Conservation (phyloP, 2,888 invertebrate genomes). For the Tribolium freemani region DNA sequence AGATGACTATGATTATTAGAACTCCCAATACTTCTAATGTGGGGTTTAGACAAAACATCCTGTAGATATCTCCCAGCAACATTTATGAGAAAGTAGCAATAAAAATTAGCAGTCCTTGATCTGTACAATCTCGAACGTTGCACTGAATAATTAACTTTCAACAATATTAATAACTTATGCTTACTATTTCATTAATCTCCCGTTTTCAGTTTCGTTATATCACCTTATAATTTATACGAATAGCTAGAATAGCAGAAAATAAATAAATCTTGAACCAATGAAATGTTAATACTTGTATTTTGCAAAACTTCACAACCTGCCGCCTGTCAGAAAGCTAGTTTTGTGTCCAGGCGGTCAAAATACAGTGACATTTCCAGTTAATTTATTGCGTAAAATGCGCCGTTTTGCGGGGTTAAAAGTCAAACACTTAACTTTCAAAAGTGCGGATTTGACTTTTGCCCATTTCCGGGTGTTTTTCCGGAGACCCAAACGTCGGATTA, state of each 20-base stretch:
- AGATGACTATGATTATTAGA: too few species aligned
- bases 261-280: background rate
- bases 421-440: background rate
- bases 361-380: background rate
- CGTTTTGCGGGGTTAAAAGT: background rate
- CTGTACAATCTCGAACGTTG: slow-evolving; percentile 24
- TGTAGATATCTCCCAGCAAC: background rate
- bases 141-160: slow-evolving; percentile 19
- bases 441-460: too few species aligned
- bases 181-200: background rate
- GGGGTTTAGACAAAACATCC: too few species aligned
- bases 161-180: background rate
- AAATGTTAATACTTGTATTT: background rate
- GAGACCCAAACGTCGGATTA: background rate
- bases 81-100: slow-evolving; percentile 10
- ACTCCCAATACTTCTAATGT: too few species aligned
- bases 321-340: background rate
- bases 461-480: background rate
- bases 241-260: background rate
- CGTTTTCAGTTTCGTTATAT: background rate
- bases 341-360: too few species aligned
- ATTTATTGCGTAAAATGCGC: too few species aligned
- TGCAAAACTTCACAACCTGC: background rate
- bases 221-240: background rate
- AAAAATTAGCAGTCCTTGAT: slow-evolving; percentile 23